phyloP scores from a whole-genome alignment of 2,797 vertebrate species.

The Crypturellus tataupa region DNA sequence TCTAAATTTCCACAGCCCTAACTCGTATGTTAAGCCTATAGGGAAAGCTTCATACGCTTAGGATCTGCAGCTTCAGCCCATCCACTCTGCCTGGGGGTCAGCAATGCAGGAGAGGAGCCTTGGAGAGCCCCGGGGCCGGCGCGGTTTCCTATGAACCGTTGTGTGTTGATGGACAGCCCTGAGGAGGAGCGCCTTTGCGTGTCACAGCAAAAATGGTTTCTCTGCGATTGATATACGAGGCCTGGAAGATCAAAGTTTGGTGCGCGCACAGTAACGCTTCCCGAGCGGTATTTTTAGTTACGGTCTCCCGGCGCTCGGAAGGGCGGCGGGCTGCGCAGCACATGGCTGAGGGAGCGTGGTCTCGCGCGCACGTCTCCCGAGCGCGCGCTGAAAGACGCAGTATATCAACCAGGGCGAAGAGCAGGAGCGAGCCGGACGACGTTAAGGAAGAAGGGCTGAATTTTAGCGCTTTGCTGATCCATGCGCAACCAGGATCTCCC shows the following conservation, averaged over 20 bases:
- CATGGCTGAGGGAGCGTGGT: not conserved
- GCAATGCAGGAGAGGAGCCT: accelerated
- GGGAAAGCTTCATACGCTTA: not conserved
- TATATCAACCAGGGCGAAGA: not conserved
- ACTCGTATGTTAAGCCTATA: not conserved
- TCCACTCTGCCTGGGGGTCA: not conserved
- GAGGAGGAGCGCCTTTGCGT: not conserved
- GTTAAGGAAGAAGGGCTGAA: not conserved
- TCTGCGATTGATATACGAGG: not conserved
- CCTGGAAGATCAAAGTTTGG: slow-evolving; percentile 63
- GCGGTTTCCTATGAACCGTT: not conserved
- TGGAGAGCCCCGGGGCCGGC: accelerated
- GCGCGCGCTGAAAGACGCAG: not conserved
- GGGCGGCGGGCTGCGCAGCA: slow-evolving; percentile 52
- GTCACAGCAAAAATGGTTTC: not conserved
- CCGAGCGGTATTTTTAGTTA: slow-evolving; percentile 37
- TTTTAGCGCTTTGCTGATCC: slow-evolving; percentile 35
- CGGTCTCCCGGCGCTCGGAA: not conserved
- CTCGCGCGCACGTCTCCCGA: not conserved
- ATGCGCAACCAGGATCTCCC: slow-evolving; percentile 46
- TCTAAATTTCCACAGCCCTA: not conserved
- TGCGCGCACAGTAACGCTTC: not conserved
- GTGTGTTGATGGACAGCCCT: not conserved
- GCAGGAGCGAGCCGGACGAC: not conserved
- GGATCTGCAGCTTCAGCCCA: not conserved